Base-by-base conservation (phyloP, 2,113 vertebrate species). In the Archocentrus centrarchus region DNA sequence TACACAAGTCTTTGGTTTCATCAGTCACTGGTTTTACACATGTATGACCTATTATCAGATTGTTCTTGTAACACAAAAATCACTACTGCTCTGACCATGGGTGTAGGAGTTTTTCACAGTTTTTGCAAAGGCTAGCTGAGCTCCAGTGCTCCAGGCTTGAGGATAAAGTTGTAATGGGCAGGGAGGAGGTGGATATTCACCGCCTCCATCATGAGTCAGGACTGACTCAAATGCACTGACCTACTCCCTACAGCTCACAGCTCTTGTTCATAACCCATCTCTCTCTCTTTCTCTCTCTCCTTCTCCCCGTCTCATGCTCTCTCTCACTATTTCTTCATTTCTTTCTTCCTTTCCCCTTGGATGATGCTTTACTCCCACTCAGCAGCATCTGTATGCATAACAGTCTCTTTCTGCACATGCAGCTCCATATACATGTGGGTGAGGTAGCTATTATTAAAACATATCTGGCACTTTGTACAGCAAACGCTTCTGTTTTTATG, bases 151-250 rank as follows among this genome's bases (percentile, higher is more conserved):
- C 39, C 75, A 81, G 92, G 92, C 91, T 87, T 11, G 57, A 75
- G 86, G 81, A 89, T 91, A 59, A 86, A 88, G 91, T 90, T 91
- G 90, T 89, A 91, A 92, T 82, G 90, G 89, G 83, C 83, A 88
- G 90, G 81, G 80, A 93, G 92, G 92, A 94, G 93, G 93, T 91
- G 92, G 92, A 94, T 94, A 89, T 91, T 86, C 82, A 86, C 90
- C 83, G 89, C 93, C 93, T 93, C 93, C 93, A 83, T 82, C 77
- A 2, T 95, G 93, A 94, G 80, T 95, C 94, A 94, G 82, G 85
- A 68, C 85, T 95, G 94, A 95, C 76, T 94, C 94, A 95, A 90
- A 86, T 79, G 73, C 70, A 83, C 82, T 95, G 93, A 94, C 93
- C 93, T 86, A 94, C 92, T 93, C 93, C 93, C 89, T 93, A 84